phyloP scores from a whole-genome alignment of 2,888 invertebrate genomes.

The Lycophotia porphyrea region DNA sequence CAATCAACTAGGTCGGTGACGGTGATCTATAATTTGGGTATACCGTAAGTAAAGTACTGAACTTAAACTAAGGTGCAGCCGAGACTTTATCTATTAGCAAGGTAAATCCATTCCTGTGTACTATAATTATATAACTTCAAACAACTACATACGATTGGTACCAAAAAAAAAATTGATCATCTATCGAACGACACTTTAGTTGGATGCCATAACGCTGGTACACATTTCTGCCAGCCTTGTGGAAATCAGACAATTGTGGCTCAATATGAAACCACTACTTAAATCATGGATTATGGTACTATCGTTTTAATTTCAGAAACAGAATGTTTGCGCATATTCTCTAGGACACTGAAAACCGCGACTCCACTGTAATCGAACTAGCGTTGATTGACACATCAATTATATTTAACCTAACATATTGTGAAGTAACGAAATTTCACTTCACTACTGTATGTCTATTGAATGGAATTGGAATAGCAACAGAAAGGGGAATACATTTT shows the following conservation, averaged over 20 bases:
- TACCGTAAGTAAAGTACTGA: neutral
- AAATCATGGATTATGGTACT: neutral
- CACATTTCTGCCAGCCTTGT: too few species aligned
- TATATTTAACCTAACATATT: neutral
- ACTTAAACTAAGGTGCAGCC: neutral
- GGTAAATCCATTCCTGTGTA: neutral
- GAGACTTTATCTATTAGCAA: neutral
- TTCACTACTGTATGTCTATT: neutral
- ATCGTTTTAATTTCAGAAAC: neutral
- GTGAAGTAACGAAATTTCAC: neutral
- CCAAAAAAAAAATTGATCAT: neutral
- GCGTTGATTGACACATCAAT: neutral
- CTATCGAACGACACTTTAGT: neutral
- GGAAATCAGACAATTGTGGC: neutral
- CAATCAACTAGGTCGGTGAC: conserved; percentile 16
- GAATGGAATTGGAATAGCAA: neutral
- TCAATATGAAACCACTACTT: neutral
- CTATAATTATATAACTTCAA: neutral
- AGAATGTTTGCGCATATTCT: neutral
- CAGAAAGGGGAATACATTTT: neutral
- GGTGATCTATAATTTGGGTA: neutral
- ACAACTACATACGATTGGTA: neutral
- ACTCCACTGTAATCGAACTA: neutral
- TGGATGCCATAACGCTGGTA: neutral
- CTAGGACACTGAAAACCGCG: neutral